A percentile compares a stretch with the other conserved stretches of the same genome.
phyloP scores from a whole-genome alignment of 2,113 vertebrate species.

The Furnarius figulus region DNA sequence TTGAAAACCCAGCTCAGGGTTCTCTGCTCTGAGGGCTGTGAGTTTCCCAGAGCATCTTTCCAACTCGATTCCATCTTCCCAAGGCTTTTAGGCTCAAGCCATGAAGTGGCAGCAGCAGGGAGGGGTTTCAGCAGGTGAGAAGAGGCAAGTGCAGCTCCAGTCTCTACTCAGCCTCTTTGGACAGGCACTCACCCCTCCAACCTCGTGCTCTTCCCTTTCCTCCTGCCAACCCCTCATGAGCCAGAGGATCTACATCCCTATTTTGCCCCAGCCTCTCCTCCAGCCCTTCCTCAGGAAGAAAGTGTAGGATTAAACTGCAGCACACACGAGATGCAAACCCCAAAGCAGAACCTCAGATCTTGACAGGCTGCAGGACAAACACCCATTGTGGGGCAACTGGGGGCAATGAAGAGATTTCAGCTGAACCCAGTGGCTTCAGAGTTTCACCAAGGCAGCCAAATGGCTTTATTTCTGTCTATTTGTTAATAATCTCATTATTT shows the following conservation, averaged over 20 bases:
- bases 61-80: background rate
- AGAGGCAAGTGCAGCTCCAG: background rate
- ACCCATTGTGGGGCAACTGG: background rate
- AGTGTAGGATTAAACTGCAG: background rate
- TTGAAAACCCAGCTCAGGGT: background rate
- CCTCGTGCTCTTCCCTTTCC: background rate
- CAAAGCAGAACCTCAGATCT: background rate
- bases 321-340: fast-evolving
- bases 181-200: background rate
- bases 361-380: background rate
- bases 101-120: background rate
- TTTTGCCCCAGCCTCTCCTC: background rate
- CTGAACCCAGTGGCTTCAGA: background rate
- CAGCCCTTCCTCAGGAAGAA: background rate
- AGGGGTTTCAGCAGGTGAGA: background rate
- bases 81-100: background rate
- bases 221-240: background rate
- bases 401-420: background rate
- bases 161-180: background rate
- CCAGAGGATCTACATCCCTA: background rate
- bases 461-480: background rate
- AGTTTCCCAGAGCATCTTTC: background rate
- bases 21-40: background rate
- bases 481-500: constrained; percentile 58
- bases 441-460: background rate